phyloP scores from a whole-genome alignment of 2,113 vertebrate genomes.

The Scomber colias region DNA sequence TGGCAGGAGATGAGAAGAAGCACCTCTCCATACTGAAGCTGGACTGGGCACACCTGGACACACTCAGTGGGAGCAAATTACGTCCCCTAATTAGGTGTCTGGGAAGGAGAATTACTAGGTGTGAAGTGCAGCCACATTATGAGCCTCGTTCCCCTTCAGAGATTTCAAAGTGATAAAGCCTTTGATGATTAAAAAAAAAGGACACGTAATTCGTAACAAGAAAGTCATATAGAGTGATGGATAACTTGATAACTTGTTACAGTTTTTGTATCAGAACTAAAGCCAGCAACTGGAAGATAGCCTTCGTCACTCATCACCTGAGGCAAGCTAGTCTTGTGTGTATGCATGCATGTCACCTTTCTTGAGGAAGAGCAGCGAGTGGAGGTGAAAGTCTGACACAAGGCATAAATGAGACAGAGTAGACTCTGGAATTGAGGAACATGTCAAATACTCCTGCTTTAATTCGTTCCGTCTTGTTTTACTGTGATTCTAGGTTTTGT shows the following conservation, averaged over 20 bases:
- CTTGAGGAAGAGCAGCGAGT: not conserved
- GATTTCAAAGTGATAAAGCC: slow-evolving; percentile 48
- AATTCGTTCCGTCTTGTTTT: not conserved
- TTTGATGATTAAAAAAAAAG: slow-evolving; percentile 45
- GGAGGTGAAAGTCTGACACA: slow-evolving; percentile 2
- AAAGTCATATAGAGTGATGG: slow-evolving; percentile 46
- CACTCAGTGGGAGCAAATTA: slow-evolving; percentile 51
- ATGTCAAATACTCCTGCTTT: not conserved
- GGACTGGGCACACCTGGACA: slow-evolving; percentile 72
- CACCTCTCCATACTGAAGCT: slow-evolving; percentile 33
- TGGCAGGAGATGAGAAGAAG: slow-evolving; percentile 77
- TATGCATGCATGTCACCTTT: slow-evolving; percentile 14
- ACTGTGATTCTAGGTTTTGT: not conserved
- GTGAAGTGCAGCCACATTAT: slow-evolving; percentile 56
- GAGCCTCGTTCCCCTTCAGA: slow-evolving; percentile 31
- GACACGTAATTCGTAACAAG: not conserved
- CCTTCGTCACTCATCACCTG: slow-evolving; percentile 39
- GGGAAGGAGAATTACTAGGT: slow-evolving; percentile 63
- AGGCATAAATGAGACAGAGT: not conserved
- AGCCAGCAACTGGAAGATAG: slow-evolving; percentile 43
- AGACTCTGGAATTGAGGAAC: not conserved
- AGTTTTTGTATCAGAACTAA: slow-evolving; percentile 36
- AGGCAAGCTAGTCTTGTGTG: slow-evolving; percentile 15
- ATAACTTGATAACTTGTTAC: slow-evolving; percentile 26
- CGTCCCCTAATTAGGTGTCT: slow-evolving; percentile 66